Evolutionary conservation across 1,140 invertebrate genomes (phyloP), one percentile per base, ranked within the genome.

Genomic region (Brachionus sp.): DNA sequence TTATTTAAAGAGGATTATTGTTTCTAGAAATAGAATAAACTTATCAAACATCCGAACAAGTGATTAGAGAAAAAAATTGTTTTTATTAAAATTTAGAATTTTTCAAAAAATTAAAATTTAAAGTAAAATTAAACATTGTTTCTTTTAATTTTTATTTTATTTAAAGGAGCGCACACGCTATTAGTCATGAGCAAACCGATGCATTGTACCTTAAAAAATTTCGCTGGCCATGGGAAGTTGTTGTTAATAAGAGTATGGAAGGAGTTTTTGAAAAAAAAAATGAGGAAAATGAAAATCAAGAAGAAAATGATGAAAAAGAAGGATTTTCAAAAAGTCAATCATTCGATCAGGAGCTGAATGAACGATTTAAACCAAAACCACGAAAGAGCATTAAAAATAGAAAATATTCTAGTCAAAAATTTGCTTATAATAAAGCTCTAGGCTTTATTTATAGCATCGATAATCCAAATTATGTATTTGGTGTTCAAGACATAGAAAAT

Each of bases 221-320:
- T 25, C 87, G 87, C 53, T 89, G 88, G 88, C 88, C 88, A 4
- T 89, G 88, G 88, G 88, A 89, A 68, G 80, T 86, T 82, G 84
- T 89, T 5, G 85, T 87, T 12, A 85, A 84, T 19, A 62, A 66
- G 23, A 80, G 37, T 23, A 78, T 78, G 37, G 87, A 88, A 13
- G 70, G 70, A 25, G 70, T 75, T 77, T 85, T 86, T 7, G 84
- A 83, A 9, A 84, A 86, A 57, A 85, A 85, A 37, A 64, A 85
- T 68, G 87, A 87, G 44, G 84, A 85, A 62, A 85, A 85, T 19
- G 44, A 44, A 6, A 68, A 84, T 25, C 19, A 57, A 19, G 77
- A 29, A 85, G 87, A 73, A 84, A 86, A 87, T 25, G 86, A 86
- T 10, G 84, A 78, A 3, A 13, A 12, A 10, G 75, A 62, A 25